Conservation (phyloP, 2,888 invertebrate genomes). For the Ellobium chinense region DNA sequence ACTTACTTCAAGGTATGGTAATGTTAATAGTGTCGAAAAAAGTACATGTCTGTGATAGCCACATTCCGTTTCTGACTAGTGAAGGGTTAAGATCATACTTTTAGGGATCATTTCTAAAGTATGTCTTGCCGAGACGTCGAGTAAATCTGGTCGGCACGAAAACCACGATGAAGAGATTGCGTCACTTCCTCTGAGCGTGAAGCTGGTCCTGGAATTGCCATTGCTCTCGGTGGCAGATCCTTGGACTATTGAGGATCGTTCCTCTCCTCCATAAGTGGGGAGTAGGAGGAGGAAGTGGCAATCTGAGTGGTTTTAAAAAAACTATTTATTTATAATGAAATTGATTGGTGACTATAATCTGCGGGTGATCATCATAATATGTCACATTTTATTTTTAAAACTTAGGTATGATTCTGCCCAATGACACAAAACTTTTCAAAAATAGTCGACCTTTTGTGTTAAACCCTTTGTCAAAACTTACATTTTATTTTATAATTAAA, state of each 20-base stretch:
- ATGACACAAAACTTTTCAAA: too few relatives aligned
- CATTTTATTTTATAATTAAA: too few relatives aligned
- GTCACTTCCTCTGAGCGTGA: conserved; percentile 63
- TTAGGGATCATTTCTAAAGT: conserved; percentile 72
- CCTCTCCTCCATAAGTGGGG: background rate
- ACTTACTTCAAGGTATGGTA: too few relatives aligned
- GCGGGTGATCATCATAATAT: too few relatives aligned
- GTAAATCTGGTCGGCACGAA: conserved; percentile 63
- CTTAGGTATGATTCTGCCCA: too few relatives aligned
- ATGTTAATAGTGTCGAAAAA: too few relatives aligned
- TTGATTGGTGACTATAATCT: too few relatives aligned
- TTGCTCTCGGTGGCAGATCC: conserved; percentile 22
- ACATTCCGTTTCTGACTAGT: background rate
- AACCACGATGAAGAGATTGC: conserved; percentile 65
- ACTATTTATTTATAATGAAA: too few relatives aligned
- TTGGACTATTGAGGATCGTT: conserved; percentile 21
- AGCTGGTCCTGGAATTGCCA: background rate
- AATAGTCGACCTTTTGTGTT: too few relatives aligned
- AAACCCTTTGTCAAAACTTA: too few relatives aligned
- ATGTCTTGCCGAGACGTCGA: conserved; percentile 68
- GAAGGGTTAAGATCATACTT: conserved; percentile 63
- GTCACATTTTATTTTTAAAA: too few relatives aligned
- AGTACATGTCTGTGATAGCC: too few relatives aligned
- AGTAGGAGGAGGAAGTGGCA: conserved; percentile 23
- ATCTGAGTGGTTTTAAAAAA: conserved; percentile 43